These are phyloP conservation scores for Capra hircus DNA, from an alignment of 2,113 vertebrate genomes.

Conservation along the genomic window DNA sequence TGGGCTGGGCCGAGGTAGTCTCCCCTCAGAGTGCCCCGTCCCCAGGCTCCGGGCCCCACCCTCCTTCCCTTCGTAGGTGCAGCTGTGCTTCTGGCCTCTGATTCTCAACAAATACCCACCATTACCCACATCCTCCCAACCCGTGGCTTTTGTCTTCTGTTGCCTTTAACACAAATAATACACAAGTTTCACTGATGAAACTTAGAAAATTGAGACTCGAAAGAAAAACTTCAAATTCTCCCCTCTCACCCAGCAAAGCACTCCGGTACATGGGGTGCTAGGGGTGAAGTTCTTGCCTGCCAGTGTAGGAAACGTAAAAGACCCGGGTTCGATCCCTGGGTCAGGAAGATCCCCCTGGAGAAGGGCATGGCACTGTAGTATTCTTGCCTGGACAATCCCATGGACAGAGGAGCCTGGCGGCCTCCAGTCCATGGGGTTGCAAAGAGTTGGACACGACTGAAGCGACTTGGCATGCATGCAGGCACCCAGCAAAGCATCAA, in stretches of 20 bases:
- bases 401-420: not conserved
- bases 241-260: too few species aligned
- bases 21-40: not conserved
- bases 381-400: not conserved
- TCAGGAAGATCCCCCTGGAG: not conserved
- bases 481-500: not conserved
- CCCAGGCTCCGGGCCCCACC: not conserved
- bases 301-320: not conserved
- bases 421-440: not conserved
- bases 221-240: not conserved
- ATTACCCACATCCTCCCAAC: not conserved
- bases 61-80: not conserved
- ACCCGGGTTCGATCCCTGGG: not conserved
- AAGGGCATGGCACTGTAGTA: not conserved
- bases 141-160: not conserved
- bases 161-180: constrained; percentile 10
- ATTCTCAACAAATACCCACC: not conserved
- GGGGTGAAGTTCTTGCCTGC: not conserved
- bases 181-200: not conserved
- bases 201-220: constrained; percentile 12
- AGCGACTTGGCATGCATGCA: rapidly evolving
- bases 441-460: not conserved
- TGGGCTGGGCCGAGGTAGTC: too few species aligned
- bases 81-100: not conserved
- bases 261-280: rapidly evolving